Percentiles rank a stretch among this genome's conserved stretches.
These are phyloP conservation scores for Porites rus DNA, from an alignment of 92 coral and sea anemone species.

Conservation along the genomic window DNA sequence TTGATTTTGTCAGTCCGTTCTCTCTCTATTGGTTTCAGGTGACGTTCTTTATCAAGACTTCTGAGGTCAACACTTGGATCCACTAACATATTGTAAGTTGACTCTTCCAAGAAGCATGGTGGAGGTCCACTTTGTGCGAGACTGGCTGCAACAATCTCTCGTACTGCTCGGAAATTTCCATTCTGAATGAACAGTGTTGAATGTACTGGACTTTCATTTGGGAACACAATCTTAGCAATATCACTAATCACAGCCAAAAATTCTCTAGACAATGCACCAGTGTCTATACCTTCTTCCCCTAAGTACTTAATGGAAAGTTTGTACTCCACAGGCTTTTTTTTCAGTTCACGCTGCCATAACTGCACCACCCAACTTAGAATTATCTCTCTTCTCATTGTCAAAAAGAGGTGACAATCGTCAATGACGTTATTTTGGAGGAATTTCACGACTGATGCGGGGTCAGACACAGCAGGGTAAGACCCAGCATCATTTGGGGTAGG, in stretches of 20 bases:
- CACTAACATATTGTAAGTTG: slow-evolving; percentile 26
- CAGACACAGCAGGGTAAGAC: no score
- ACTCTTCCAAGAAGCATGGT: slow-evolving; percentile 14
- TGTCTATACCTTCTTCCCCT: slow-evolving; percentile 41
- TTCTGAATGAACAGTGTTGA: no score
- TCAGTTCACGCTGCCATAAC: slow-evolving; percentile 43
- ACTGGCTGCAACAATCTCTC: slow-evolving; percentile 53
- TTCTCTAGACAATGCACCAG: slow-evolving; percentile 21
- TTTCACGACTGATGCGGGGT: no score
- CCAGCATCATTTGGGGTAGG: no score
- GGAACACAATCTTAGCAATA: neutral
- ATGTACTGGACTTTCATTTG: no score
- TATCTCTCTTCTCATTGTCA: no score
- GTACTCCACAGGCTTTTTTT: slow-evolving; percentile 4
- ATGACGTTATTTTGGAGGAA: no score
- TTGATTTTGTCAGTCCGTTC: slow-evolving; percentile 1
- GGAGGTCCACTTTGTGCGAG: slow-evolving; percentile 54
- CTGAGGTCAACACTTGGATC: slow-evolving; percentile 11
- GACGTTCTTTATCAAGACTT: slow-evolving; percentile 1
- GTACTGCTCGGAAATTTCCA: slow-evolving; percentile 23
- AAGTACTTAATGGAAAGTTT: slow-evolving; percentile 2
- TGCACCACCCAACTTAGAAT: neutral
- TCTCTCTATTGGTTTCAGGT: slow-evolving; percentile 31
- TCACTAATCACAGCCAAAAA: slow-evolving; percentile 5
- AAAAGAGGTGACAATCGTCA: no score